Conservation (phyloP, 1,140 invertebrate species). For the Formica selysi region DNA sequence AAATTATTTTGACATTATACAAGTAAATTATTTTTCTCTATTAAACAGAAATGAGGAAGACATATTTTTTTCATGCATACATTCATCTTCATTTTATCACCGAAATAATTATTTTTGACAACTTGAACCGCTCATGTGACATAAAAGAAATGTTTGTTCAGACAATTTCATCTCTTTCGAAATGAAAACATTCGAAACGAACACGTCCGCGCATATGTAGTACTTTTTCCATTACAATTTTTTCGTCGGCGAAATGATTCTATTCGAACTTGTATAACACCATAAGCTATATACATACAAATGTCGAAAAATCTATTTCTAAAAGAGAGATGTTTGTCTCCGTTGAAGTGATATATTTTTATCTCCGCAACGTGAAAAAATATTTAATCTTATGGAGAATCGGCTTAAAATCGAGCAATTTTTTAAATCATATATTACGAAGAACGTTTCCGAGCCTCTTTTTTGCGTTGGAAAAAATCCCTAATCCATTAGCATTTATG, state of each 20-base stretch:
- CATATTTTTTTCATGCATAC: not conserved
- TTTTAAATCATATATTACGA: conserved; percentile 51
- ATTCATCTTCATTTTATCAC: not conserved
- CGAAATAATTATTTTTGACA: not conserved
- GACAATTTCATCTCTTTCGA: not conserved
- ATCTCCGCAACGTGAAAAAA: not conserved
- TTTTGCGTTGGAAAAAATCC: not conserved
- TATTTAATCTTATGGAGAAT: not conserved
- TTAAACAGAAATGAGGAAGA: not conserved
- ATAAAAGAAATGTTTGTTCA: not conserved
- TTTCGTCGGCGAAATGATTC: conserved; percentile 13
- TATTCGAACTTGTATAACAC: not conserved
- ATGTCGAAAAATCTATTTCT: conserved; percentile 12
- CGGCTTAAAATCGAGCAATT: conserved; percentile 23
- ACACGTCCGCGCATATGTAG: not conserved
- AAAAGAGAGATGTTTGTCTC: not conserved
- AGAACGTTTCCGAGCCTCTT: not conserved
- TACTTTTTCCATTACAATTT: conserved; percentile 23
- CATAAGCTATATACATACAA: conserved; percentile 5
- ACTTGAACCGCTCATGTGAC: not conserved
- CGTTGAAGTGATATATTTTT: not conserved
- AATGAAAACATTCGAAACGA: not conserved
- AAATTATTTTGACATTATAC: not conserved
- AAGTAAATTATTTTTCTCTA: not conserved
- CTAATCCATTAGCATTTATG: conserved; percentile 33